These are phyloP conservation scores for Nothocercus julius DNA, from an alignment of 2,113 vertebrate species.

Conservation along the genomic window DNA sequence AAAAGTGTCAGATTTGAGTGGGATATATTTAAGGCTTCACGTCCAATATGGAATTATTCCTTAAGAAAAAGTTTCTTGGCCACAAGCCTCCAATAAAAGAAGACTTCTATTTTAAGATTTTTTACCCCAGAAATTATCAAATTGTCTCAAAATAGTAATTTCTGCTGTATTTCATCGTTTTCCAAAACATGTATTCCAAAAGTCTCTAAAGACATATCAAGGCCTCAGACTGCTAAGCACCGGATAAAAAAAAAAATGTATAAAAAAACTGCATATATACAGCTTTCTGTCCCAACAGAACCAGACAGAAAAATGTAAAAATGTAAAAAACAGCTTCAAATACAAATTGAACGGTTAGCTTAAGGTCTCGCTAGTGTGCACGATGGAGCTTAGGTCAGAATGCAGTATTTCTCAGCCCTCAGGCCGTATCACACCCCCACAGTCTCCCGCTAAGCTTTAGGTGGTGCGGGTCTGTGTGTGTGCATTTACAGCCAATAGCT, in stretches of 20 bases:
- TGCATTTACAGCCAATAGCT: background rate
- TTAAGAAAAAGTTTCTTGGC: background rate
- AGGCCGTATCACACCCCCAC: background rate
- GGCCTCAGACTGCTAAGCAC: background rate
- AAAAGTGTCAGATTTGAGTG: background rate
- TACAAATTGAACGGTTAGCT: background rate
- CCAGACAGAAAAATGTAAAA: background rate
- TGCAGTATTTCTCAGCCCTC: background rate
- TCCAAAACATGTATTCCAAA: background rate
- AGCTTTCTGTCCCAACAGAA: background rate
- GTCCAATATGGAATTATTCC: background rate
- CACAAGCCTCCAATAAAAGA: background rate
- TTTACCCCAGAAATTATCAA: background rate
- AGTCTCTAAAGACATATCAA: background rate
- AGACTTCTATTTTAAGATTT: background rate
- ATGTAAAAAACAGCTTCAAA: background rate
- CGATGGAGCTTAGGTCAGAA: background rate
- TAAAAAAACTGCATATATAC: background rate
- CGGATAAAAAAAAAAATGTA: background rate
- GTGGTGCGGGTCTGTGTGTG: background rate
- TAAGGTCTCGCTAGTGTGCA: background rate
- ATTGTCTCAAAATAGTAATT: background rate
- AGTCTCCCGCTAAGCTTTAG: background rate
- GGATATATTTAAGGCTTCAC: background rate
- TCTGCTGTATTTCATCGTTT: background rate